Percentiles rank a stretch among this genome's conserved stretches.
phyloP scores from a whole-genome alignment of 2,797 vertebrate genomes.

The Vespertilio murinus region DNA sequence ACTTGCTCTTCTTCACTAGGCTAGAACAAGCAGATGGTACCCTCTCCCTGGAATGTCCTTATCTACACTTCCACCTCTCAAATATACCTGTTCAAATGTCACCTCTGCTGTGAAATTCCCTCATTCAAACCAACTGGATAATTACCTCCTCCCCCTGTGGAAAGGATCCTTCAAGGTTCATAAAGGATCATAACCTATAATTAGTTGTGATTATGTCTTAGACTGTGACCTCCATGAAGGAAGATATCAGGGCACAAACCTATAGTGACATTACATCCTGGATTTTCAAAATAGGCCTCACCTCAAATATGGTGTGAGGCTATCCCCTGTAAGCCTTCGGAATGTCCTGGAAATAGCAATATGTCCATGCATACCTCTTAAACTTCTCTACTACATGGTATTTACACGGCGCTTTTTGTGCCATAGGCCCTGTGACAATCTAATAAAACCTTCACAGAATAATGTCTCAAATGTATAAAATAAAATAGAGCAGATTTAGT shows the following conservation, averaged over 20 bases:
- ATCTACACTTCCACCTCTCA: neutral
- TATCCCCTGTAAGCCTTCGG: neutral
- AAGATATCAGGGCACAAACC: neutral
- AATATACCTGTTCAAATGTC: neutral
- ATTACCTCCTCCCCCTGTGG: neutral
- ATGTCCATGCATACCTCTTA: neutral
- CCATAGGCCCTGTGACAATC: neutral
- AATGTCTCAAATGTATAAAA: conserved; percentile 28
- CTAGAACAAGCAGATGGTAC: conserved; percentile 7
- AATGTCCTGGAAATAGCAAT: neutral
- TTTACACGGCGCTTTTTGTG: neutral
- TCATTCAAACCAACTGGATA: neutral
- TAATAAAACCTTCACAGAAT: neutral
- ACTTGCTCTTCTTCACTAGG: neutral
- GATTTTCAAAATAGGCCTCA: neutral
- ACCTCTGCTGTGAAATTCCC: neutral
- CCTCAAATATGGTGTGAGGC: conserved; percentile 5
- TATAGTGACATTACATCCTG: neutral
- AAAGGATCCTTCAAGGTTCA: neutral
- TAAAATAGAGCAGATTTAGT: conserved; percentile 4
- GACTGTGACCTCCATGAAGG: neutral
- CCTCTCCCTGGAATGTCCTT: neutral
- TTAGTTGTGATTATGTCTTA: neutral
- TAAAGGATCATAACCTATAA: neutral
- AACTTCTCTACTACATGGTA: neutral